A percentile compares a stretch with the other conserved stretches of the same genome.
These are phyloP conservation scores for Orussus abietinus DNA, from an alignment of 1,140 invertebrate species.

Conservation along the genomic window DNA sequence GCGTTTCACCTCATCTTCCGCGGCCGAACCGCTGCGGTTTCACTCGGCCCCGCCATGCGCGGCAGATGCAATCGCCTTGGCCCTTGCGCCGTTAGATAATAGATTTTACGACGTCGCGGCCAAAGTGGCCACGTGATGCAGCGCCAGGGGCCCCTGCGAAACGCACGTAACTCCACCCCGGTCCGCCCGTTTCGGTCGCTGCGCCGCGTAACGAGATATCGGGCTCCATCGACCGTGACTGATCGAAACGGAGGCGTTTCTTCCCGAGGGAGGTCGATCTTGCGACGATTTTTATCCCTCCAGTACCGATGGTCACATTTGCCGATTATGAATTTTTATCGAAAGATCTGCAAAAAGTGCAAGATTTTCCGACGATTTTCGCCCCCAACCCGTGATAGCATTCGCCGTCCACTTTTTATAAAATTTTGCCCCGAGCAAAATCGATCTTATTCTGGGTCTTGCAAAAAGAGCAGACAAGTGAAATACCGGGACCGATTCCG, in stretches of 20 bases:
- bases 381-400: too few relatives aligned
- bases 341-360: too few relatives aligned
- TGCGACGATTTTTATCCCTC: too few relatives aligned
- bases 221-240: conserved; percentile 13
- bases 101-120: conserved; percentile 29
- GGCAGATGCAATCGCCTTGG: conserved; percentile 25
- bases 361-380: too few relatives aligned
- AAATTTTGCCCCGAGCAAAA: too few relatives aligned
- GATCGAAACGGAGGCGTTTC: conserved; percentile 4
- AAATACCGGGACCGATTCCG: too few relatives aligned
- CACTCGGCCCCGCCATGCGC: not conserved
- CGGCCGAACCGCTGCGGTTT: not conserved
- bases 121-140: conserved; percentile 27
- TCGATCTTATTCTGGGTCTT: too few relatives aligned
- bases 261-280: not conserved
- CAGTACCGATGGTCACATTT: too few relatives aligned
- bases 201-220: not conserved
- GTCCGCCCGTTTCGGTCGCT: conserved; percentile 11
- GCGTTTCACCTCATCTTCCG: too few relatives aligned
- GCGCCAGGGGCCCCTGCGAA: conserved; percentile 19
- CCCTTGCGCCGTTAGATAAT: conserved; percentile 26
- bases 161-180: conserved; percentile 17
- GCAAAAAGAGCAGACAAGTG: too few relatives aligned
- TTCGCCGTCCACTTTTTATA: too few relatives aligned
- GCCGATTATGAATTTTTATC: too few relatives aligned